These are phyloP conservation scores for Tragelaphus strepsiceros DNA, from an alignment of 2,113 vertebrate species.

Conservation along the genomic window DNA sequence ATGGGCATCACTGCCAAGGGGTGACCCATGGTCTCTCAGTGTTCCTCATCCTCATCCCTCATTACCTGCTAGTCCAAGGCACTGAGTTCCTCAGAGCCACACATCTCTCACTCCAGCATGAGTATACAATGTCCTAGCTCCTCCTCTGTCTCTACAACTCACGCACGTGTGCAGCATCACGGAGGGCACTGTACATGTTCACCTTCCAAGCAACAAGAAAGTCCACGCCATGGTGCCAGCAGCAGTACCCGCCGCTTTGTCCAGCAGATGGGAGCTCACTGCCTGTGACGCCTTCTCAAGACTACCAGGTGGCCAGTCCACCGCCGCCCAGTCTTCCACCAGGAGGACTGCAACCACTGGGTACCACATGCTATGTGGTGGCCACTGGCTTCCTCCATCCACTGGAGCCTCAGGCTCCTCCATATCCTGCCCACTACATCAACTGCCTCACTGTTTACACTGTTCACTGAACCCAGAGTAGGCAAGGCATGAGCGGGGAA, in stretches of 20 bases:
- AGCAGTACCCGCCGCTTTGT: background rate
- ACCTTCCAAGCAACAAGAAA: background rate
- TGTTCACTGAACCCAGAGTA: background rate
- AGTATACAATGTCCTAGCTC: background rate
- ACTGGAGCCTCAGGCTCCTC: background rate
- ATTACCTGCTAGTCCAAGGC: background rate
- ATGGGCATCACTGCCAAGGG: background rate
- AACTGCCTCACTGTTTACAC: background rate
- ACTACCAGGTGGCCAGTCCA: background rate
- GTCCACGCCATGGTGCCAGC: background rate
- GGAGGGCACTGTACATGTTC: background rate
- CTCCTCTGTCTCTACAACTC: background rate
- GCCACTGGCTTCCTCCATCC: background rate
- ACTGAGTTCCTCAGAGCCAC: background rate
- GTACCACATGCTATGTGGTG: background rate
- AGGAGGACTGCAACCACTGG: background rate
- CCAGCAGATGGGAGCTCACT: background rate
- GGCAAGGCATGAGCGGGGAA: background rate
- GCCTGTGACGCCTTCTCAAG: background rate
- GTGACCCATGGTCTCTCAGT: background rate
- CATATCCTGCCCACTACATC: background rate
- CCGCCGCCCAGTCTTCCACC: fast-evolving
- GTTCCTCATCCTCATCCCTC: background rate
- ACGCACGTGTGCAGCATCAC: background rate
- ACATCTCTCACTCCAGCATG: background rate